Conservation (phyloP, 2,113 vertebrate genomes). For the Tiliqua scincoides region DNA sequence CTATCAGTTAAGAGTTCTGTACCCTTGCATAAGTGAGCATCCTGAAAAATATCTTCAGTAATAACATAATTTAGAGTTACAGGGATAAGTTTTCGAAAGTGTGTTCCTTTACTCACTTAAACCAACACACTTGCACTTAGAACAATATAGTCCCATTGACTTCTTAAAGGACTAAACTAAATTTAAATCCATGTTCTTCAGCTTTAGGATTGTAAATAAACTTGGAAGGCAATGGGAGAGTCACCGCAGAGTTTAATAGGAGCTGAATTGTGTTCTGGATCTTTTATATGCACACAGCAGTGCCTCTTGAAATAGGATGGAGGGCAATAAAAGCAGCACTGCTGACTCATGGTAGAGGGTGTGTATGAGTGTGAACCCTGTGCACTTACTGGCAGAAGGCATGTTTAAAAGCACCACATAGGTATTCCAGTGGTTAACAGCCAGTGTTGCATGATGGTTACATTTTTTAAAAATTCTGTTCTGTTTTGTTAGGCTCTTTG, state of each 20-base stretch:
- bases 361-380: too few species aligned
- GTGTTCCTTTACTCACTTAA: slow-evolving; percentile 19
- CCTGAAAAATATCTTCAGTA: slow-evolving; percentile 31
- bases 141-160: background rate
- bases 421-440: background rate
- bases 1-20: slow-evolving; percentile 31
- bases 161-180: background rate
- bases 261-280: slow-evolving; percentile 11
- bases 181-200: background rate
- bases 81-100: background rate
- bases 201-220: slow-evolving; percentile 13
- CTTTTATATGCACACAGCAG: background rate
- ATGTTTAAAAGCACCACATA: background rate
- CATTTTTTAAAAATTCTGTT: too few species aligned
- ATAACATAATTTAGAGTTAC: background rate
- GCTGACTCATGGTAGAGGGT: background rate
- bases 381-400: background rate
- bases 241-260: slow-evolving; percentile 16
- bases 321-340: background rate
- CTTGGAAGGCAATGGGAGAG: slow-evolving; percentile 43
- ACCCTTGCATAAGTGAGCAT: slow-evolving; percentile 40
- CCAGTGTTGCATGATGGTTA: background rate
- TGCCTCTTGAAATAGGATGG: background rate
- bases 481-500: too few species aligned
- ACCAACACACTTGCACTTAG: background rate